Base-by-base conservation (phyloP, 2,113 vertebrate genomes). In the Carollia perspicillata region DNA sequence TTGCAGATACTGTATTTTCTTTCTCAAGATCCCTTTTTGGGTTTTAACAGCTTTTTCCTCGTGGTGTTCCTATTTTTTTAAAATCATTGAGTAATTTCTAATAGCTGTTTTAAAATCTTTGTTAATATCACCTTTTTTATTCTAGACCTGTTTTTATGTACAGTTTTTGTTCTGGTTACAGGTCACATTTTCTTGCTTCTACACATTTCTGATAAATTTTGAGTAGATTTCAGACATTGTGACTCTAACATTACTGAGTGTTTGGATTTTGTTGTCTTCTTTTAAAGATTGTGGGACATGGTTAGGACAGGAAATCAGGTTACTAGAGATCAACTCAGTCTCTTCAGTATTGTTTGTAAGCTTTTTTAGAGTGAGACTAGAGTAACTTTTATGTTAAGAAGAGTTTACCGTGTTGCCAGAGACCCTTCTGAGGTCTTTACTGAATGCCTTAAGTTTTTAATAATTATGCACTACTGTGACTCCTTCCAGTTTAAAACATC, bases 331-430 rank as follows among this genome's bases (percentile, higher is more conserved):
- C 37, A 89, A 26, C 40, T 85, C 6, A 44, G 5, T 72, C 5
- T 23, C 40, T 95, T 35, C 20, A 51, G 44, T 53, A 4, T 90
- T 95, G 35, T 78, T 96, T 95, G 84, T 65, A 88, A 93, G 30
- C 28, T 89, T 95, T 92, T 40, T 63, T 71, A 30, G 37, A 66
- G 47, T 93, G 30, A 30, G 11, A 58, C 35, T 92, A 81, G 75
- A 71, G 18, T 90, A 94, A 85, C n/a, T 85, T 88, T 83, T 81
- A 68, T 71, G 51, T 28, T 65, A 55, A 42, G 71, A 69, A 49
- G 71, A 65, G 60, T 89, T 89, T 53, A 68, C n/a, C 30, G 1
- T 81, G 6, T 92, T 89, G 83, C 11, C 42, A 74, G 83, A 23
- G 26, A 87, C 2, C 16, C 30, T 42, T 90, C 40, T 88, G 78